phyloP scores from a whole-genome alignment of 2,113 vertebrate genomes.

The Ardeotis arabs region DNA sequence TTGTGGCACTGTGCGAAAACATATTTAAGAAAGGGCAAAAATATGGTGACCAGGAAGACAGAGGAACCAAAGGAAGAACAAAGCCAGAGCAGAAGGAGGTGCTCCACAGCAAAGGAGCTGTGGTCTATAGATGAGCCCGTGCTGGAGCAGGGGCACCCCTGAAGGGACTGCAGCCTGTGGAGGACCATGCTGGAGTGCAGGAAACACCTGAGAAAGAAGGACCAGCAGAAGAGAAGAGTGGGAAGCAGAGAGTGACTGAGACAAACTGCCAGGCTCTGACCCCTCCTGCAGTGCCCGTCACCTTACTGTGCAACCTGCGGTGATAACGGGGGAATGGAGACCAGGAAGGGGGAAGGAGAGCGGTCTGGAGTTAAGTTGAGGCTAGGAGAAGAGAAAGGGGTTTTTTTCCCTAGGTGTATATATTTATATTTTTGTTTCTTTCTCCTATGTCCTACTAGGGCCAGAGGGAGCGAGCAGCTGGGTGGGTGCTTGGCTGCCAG shows the following conservation, averaged over 20 bases:
- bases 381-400: background rate
- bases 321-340: background rate
- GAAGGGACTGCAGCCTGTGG: background rate
- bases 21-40: background rate
- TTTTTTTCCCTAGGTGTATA: background rate
- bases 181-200: background rate
- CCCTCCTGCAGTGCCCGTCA: background rate
- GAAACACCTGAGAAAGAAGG: background rate
- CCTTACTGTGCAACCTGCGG: background rate
- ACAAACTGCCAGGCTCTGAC: background rate
- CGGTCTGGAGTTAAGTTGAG: background rate
- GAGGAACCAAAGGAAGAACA: background rate
- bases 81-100: background rate
- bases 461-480: background rate
- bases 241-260: background rate
- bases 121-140: background rate
- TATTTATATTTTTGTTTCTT: background rate
- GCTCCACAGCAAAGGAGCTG: background rate
- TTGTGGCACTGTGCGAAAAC: background rate
- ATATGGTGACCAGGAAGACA: background rate
- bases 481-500: background rate
- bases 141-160: background rate
- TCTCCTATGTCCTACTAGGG: background rate
- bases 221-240: background rate
- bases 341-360: background rate